Percentiles rank a stretch among this genome's conserved stretches.
phyloP scores from a whole-genome alignment of 2,888 invertebrate genomes.

The Tipula unca region DNA sequence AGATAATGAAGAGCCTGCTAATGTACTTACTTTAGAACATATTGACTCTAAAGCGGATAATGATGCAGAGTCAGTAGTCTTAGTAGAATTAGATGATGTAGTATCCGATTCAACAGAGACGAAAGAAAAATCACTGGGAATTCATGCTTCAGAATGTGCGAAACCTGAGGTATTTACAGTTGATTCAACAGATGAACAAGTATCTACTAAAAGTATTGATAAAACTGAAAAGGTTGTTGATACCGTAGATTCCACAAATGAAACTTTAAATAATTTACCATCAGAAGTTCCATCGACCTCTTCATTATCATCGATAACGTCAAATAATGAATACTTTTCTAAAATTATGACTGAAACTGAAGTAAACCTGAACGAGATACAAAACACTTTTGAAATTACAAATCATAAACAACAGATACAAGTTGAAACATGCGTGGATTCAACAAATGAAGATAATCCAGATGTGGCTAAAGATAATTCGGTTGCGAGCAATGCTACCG shows the following conservation, averaged over 20 bases:
- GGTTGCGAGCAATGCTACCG: not conserved
- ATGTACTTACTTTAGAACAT: not conserved
- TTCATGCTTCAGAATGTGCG: not conserved
- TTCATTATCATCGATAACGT: not conserved
- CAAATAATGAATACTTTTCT: not conserved
- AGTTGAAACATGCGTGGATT: not conserved
- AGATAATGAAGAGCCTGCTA: not conserved
- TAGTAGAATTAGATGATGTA: not conserved
- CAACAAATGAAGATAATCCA: not conserved
- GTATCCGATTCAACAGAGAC: not conserved
- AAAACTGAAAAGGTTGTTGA: not conserved
- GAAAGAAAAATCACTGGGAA: not conserved
- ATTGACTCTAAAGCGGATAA: not conserved
- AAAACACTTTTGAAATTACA: not conserved
- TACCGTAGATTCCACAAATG: not conserved
- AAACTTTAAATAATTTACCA: not conserved
- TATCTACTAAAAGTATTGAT: not conserved
- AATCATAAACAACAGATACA: not conserved
- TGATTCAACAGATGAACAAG: not conserved
- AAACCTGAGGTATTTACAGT: not conserved
- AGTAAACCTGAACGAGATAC: not conserved
- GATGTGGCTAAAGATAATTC: not conserved
- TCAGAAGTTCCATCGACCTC: not conserved
- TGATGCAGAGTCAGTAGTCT: not conserved
- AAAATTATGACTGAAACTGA: not conserved